Evolutionary conservation across 2,888 invertebrate species (phyloP).

Genomic region (Timema podura): DNA sequence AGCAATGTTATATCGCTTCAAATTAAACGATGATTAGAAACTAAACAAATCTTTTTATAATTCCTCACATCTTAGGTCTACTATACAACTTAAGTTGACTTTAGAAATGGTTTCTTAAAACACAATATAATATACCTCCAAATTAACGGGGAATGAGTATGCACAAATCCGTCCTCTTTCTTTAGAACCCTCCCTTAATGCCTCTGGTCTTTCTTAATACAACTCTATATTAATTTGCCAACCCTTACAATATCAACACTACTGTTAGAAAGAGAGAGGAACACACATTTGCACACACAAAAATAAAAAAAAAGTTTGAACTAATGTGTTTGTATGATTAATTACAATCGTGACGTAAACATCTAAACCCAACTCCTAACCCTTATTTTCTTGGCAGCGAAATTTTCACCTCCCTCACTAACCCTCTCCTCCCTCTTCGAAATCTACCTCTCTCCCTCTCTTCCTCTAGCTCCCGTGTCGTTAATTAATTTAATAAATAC

Average conservation of each 20-base stretch:
- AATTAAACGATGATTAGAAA: no score
- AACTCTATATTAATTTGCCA: constrained; percentile 4
- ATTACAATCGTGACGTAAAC: constrained; percentile 12
- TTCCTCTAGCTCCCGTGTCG: neutral
- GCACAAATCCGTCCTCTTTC: no score
- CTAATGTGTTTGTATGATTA: constrained; percentile 8
- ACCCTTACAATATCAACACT: neutral
- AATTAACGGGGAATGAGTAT: no score
- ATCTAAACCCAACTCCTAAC: neutral
- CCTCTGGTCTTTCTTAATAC: neutral
- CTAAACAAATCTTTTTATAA: no score
- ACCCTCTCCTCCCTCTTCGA: neutral
- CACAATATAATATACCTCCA: no score
- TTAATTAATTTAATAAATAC: constrained; percentile 17
- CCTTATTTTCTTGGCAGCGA: neutral
- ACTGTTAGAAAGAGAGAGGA: no score
- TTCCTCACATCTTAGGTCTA: no score
- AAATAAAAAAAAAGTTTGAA: constrained; percentile 16
- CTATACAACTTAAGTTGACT: no score
- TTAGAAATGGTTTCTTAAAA: no score
- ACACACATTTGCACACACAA: constrained; percentile 1
- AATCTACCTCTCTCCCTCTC: neutral
- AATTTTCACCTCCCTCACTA: no score
- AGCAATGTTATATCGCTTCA: no score
- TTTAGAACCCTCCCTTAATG: no score